A percentile compares a stretch with the other conserved stretches of the same genome.
phyloP scores from a whole-genome alignment of 2,888 invertebrate genomes.

The Coelopa pilipes region DNA sequence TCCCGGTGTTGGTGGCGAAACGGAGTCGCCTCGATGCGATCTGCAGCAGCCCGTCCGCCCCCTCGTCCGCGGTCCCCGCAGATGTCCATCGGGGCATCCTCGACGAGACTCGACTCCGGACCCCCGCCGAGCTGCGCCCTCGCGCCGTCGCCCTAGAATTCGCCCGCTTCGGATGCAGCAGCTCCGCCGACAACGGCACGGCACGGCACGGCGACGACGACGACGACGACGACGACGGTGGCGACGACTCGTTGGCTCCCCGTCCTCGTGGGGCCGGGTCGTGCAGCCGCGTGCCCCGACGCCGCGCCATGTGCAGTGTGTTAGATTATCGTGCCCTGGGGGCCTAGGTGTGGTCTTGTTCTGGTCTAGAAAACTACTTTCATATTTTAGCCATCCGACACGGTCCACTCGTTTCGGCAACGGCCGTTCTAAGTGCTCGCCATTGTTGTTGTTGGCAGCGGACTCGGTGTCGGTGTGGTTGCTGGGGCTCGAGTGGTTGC shows the following conservation, averaged over 20 bases:
- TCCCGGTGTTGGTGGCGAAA: no score
- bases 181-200: neutral
- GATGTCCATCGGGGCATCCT: neutral
- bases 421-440: conserved; percentile 32
- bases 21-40: no score
- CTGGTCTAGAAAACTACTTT: conserved; percentile 63
- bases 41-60: neutral
- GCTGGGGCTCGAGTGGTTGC: conserved; percentile 16
- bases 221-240: neutral
- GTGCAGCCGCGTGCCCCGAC: neutral
- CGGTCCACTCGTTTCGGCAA: conserved; percentile 48
- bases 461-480: conserved; percentile 15
- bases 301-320: conserved; percentile 22
- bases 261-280: neutral
- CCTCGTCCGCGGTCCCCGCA: no score
- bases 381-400: conserved; percentile 56
- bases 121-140: neutral
- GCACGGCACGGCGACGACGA: neutral
- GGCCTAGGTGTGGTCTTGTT: conserved; percentile 60
- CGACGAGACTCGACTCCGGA: neutral
- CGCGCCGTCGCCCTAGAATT: conserved; percentile 8
- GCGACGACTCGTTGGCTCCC: neutral
- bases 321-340: conserved; percentile 27
- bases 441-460: conserved; percentile 16
- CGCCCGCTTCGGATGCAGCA: conserved; percentile 15